Conservation (phyloP, 2,888 invertebrate species). For the Scaptomyza parva region DNA sequence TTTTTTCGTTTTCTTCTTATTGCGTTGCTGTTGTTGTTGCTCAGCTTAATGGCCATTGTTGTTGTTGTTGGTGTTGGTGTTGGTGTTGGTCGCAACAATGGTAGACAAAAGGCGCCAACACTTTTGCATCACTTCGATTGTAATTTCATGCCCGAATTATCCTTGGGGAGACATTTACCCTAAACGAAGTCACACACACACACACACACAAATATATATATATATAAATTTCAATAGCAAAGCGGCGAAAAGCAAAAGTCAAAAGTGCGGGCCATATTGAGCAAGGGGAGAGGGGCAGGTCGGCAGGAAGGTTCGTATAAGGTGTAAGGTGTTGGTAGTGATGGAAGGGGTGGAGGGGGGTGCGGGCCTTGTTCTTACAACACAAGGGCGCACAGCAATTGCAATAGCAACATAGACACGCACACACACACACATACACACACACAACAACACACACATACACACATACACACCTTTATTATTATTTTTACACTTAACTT, state of each 20-base stretch:
- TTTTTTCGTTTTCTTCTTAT: conserved; percentile 32
- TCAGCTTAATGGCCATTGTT: conserved; percentile 55
- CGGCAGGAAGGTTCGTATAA: no score
- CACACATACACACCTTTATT: conserved; percentile 67
- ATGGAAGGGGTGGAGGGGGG: not conserved
- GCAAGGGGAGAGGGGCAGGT: conserved; percentile 11
- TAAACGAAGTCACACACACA: conserved; percentile 57
- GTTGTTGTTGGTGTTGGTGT: conserved; percentile 31
- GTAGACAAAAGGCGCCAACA: conserved; percentile 75
- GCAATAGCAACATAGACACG: conserved; percentile 23
- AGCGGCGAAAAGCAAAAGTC: conserved; percentile 61
- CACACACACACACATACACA: conserved; percentile 31
- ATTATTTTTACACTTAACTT: conserved; percentile 82
- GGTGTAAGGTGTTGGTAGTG: not conserved
- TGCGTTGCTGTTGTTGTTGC: conserved; percentile 37
- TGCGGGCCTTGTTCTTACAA: conserved; percentile 19
- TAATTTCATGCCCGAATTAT: conserved; percentile 85
- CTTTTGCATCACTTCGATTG: conserved; percentile 82
- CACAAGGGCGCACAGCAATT: conserved; percentile 49
- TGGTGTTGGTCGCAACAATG: conserved; percentile 54
- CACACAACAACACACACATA: conserved; percentile 23
- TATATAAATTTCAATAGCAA: conserved; percentile 72
- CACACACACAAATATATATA: conserved; percentile 30
- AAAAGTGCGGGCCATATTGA: conserved; percentile 45
- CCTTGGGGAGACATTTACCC: conserved; percentile 82